phyloP scores from a whole-genome alignment of 1,140 invertebrate genomes.

The Danaus melanippus region DNA sequence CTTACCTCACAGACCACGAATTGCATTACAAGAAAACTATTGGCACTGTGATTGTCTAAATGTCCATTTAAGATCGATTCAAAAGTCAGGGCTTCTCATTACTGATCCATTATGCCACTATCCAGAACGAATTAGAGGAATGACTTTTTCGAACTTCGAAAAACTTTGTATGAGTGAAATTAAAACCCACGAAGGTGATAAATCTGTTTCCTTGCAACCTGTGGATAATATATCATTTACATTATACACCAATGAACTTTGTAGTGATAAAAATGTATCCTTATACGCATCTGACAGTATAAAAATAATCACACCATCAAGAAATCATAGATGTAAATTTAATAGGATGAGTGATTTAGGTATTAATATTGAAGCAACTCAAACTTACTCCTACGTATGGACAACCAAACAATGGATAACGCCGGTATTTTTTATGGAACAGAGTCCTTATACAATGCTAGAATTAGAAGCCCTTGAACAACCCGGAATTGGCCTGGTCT shows the following conservation, averaged over 20 bases:
- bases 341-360: no score
- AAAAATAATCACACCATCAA: no score
- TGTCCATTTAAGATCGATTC: conserved; percentile 33
- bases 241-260: no score
- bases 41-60: conserved; percentile 48
- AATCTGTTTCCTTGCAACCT: no score
- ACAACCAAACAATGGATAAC: conserved; percentile 32
- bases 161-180: conserved; percentile 23
- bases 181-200: not conserved
- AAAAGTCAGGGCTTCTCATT: conserved; percentile 25
- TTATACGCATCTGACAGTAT: no score
- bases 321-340: no score
- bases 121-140: conserved; percentile 29
- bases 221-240: no score
- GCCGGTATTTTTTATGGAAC: conserved; percentile 28
- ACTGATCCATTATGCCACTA: conserved; percentile 39
- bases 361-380: no score
- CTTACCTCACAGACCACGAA: conserved; percentile 26
- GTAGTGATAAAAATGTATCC: no score
- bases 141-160: conserved; percentile 40
- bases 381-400: not conserved
- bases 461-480: conserved; percentile 27
- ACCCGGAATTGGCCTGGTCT: conserved; percentile 37
- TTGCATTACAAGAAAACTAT: conserved; percentile 46
- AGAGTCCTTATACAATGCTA: conserved; percentile 30